Evolutionary conservation across 2,888 invertebrate genomes (phyloP), one percentile per base, ranked within the genome.

Genomic region (Lepetodrilus schrolli): DNA sequence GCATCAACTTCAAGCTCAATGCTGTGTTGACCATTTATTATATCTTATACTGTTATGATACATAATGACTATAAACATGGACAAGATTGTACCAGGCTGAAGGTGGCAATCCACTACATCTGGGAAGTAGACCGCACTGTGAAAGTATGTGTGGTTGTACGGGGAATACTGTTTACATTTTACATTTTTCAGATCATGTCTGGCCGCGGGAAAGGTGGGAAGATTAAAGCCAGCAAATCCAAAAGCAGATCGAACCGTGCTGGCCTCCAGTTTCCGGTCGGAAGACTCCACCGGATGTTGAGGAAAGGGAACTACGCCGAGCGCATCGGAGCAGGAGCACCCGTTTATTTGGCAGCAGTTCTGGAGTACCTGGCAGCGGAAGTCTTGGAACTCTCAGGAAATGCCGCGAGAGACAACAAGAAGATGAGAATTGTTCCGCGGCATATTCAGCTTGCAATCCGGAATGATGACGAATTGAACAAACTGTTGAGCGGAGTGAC

Each of bases 401-500:
- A 91, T 80, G 90, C 90, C 20, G 90, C 91, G 47, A 84, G 90
- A 34, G 91, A 91, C 84, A 94, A 94, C 86, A 93, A 94, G 26
- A 93, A 94, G 70, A 91, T 92, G 0, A 91, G 93, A 90, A 95
- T 96, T 84, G 93, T 94, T 73, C 95, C 95, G 0, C 92, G 95
- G 66, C 95, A 95, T 88, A 91, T 95, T 30, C 94, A 95, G 87
- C 86, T 95, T 80, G 95, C 95, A 20, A 93, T 95, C 70, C 92
- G 94, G 17, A 95, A 95, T 88, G 95, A 95, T 87, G 94, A 95
- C 83, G 95, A 95, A 86, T 91, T 96, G 83, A 94, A 94, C 89
- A 94, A 93, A 88, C 91, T 96, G 68, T 90, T 96, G 1, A 92
- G 93, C 0, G 94, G 94, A 43, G 95, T 95, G 1, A 95, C 95